phyloP scores from a whole-genome alignment of 2,888 invertebrate genomes.

The Alitta virens region DNA sequence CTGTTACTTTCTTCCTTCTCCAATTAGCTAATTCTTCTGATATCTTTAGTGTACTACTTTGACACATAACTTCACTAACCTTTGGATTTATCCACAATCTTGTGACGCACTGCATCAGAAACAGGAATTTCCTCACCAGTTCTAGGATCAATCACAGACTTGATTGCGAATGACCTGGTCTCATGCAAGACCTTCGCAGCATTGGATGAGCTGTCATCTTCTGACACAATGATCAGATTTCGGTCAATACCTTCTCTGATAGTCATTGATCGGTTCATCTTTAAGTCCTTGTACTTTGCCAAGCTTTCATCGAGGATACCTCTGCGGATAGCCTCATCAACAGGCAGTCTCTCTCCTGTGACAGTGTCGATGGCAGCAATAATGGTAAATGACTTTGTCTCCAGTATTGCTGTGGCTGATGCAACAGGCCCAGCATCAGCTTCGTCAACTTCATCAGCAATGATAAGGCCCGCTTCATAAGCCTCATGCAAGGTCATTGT shows the following conservation, averaged over 20 bases:
- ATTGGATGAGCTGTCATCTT: slow-evolving; percentile 8
- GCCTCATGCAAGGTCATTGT: slow-evolving; percentile 72
- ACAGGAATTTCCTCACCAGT: slow-evolving; percentile 71
- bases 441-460: slow-evolving; percentile 73
- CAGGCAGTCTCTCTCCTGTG: slow-evolving; percentile 80
- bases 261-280: slow-evolving; percentile 65
- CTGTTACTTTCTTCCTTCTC: too few relatives aligned
- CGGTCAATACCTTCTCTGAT: slow-evolving; percentile 79
- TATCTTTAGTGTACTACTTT: too few relatives aligned
- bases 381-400: slow-evolving; percentile 76
- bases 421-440: slow-evolving; percentile 55
- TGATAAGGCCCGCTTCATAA: slow-evolving; percentile 75
- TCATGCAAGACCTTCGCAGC: slow-evolving; percentile 14
- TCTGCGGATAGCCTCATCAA: slow-evolving; percentile 65
- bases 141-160: slow-evolving; percentile 70
- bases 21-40: too few relatives aligned
- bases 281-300: slow-evolving; percentile 61
- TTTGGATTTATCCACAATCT: slow-evolving; percentile 78
- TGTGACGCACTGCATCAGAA: slow-evolving; percentile 83
- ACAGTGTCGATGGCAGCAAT: slow-evolving; percentile 74
- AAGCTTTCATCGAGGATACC: slow-evolving; percentile 67
- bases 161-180: slow-evolving; percentile 38
- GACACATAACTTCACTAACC: too few relatives aligned
- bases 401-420: slow-evolving; percentile 58
- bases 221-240: slow-evolving; percentile 65